Evolutionary conservation across 2,888 invertebrate genomes (phyloP).

Genomic region (Agapetus fuscipes): DNA sequence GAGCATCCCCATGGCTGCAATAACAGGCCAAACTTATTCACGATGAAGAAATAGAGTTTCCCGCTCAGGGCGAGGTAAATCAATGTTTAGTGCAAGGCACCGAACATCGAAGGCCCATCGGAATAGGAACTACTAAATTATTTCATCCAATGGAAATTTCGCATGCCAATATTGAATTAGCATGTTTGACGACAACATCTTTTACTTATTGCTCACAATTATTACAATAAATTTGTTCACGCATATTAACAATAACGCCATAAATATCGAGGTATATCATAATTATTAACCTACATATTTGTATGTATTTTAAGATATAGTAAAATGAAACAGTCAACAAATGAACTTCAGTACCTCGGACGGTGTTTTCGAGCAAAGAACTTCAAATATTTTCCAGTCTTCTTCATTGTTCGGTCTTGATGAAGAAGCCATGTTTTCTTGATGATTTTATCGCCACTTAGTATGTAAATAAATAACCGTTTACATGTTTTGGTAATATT

Average conservation of each 20-base stretch:
- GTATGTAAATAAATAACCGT: no score
- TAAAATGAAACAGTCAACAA: not conserved
- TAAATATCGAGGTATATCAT: no score
- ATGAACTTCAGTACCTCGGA: constrained; percentile 35
- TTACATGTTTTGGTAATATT: no score
- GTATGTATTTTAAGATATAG: no score
- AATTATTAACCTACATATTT: no score
- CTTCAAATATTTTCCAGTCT: constrained; percentile 67
- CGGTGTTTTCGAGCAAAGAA: constrained; percentile 49
- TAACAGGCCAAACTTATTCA: not conserved
- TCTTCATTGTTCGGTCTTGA: constrained; percentile 43
- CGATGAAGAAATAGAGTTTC: no score
- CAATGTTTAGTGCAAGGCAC: constrained; percentile 22
- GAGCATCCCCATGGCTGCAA: not conserved
- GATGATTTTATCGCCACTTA: no score
- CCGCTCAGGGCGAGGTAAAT: constrained; percentile 12
- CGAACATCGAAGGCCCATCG: no score
- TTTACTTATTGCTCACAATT: not conserved
- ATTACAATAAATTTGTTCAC: no score
- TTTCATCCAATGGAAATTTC: constrained; percentile 5
- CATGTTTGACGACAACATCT: not conserved
- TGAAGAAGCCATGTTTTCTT: constrained; percentile 24
- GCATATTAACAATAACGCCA: no score
- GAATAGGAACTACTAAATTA: no score
- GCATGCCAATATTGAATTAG: constrained; percentile 8